Conservation (phyloP, 2,888 invertebrate species). For the Noctuana brunneofusca region DNA sequence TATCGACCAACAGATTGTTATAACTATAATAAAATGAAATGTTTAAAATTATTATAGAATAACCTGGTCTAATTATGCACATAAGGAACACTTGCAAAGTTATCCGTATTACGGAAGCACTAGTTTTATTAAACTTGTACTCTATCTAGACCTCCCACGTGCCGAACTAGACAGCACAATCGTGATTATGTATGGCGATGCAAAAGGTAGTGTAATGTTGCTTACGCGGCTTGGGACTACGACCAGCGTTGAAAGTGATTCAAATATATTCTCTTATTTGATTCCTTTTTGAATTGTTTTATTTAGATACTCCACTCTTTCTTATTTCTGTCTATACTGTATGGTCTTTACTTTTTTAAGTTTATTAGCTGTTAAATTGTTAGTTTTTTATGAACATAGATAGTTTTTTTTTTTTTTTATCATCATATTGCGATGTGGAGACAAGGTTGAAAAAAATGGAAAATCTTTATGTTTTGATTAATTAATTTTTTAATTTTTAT, state of each 20-base stretch:
- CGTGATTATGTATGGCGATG: conserved; percentile 24
- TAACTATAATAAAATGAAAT: conserved; percentile 5
- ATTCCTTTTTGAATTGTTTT: too few species aligned
- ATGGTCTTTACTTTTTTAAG: too few species aligned
- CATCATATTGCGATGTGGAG: too few species aligned
- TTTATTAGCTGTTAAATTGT: too few species aligned
- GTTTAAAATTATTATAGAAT: not conserved
- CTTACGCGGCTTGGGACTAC: conserved; percentile 1
- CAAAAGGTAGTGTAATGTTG: not conserved
- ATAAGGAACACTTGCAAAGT: conserved; percentile 19
- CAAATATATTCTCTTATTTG: too few species aligned
- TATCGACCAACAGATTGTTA: not conserved
- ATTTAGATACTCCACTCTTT: too few species aligned
- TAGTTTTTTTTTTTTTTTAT: too few species aligned
- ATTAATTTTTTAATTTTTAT: too few species aligned
- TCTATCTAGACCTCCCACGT: conserved; percentile 32
- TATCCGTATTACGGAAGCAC: conserved; percentile 31
- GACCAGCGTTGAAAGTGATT: not conserved
- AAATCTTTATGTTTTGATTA: too few species aligned
- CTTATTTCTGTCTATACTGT: too few species aligned
- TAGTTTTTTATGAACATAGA: too few species aligned
- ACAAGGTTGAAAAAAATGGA: too few species aligned
- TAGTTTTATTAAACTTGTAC: conserved; percentile 25
- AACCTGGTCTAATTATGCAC: conserved; percentile 7
- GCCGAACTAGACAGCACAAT: conserved; percentile 24